Percentiles rank a stretch among this genome's conserved stretches.
phyloP scores from a whole-genome alignment of 2,888 invertebrate genomes.

The Drosophila paranaensis region DNA sequence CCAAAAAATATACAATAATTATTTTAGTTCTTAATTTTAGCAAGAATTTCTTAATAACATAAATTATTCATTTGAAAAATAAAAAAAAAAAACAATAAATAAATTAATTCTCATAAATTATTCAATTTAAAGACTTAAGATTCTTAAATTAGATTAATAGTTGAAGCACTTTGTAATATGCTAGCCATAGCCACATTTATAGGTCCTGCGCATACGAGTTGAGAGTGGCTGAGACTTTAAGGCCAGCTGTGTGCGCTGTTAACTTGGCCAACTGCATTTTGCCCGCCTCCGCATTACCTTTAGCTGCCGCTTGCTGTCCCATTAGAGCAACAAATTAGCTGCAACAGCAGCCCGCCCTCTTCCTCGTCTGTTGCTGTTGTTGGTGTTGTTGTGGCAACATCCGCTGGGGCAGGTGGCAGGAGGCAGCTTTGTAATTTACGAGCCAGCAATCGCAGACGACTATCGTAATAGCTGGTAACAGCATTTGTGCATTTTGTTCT shows the following conservation, averaged over 20 bases:
- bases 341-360: slow-evolving; percentile 39
- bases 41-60: too few relatives aligned
- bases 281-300: slow-evolving; percentile 2
- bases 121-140: neutral
- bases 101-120: too few relatives aligned
- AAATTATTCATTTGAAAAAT: too few relatives aligned
- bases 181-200: neutral
- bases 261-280: slow-evolving; percentile 9
- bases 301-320: slow-evolving; percentile 48
- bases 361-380: neutral
- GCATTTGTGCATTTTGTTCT: slow-evolving; percentile 72
- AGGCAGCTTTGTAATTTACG: slow-evolving; percentile 59
- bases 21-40: too few relatives aligned
- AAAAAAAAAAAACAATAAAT: too few relatives aligned
- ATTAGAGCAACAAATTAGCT: slow-evolving; percentile 75
- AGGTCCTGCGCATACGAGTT: neutral
- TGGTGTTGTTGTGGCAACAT: slow-evolving; percentile 8
- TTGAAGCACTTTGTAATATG: too few relatives aligned
- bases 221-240: slow-evolving; percentile 11
- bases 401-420: slow-evolving; percentile 12
- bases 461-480: slow-evolving; percentile 67
- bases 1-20: too few relatives aligned
- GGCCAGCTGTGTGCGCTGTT: neutral
- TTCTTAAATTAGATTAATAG: neutral
- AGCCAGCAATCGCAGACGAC: slow-evolving; percentile 63